phyloP scores from a whole-genome alignment of 2,113 vertebrate species.

The Etheostoma spectabile region DNA sequence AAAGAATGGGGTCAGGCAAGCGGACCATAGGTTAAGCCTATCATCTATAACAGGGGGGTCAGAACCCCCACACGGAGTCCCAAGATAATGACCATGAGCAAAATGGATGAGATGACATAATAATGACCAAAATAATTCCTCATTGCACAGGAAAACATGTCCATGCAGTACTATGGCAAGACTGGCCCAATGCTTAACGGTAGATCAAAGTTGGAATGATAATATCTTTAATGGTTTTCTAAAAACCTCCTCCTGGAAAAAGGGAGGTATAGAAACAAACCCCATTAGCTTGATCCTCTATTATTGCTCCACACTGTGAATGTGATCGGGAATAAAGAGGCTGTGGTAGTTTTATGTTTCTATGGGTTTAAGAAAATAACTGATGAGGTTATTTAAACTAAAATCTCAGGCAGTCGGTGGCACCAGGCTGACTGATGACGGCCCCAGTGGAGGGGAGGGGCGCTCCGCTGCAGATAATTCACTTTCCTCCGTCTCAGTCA shows the following conservation, averaged over 20 bases:
- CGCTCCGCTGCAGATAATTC: neutral
- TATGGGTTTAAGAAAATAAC: neutral
- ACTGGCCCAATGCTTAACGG: neutral
- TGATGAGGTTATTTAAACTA: neutral
- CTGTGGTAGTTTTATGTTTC: too few species aligned
- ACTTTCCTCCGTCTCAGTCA: constrained; percentile 27
- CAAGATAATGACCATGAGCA: too few species aligned
- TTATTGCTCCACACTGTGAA: neutral
- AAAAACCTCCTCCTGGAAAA: neutral
- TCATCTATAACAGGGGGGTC: too few species aligned
- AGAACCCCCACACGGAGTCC: too few species aligned
- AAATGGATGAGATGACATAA: too few species aligned
- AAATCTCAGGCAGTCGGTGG: neutral
- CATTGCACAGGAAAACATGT: too few species aligned
- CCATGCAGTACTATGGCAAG: too few species aligned
- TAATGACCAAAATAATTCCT: too few species aligned
- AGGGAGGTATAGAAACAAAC: neutral
- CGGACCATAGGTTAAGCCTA: too few species aligned
- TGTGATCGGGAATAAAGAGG: neutral
- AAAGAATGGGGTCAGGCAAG: neutral
- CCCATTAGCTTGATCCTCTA: neutral
- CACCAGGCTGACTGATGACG: constrained; percentile 22
- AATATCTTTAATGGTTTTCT: too few species aligned
- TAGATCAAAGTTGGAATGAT: neutral
- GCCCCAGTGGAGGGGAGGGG: neutral